Base-by-base conservation (phyloP, 2,113 vertebrate genomes). In the Pandion haliaetus region DNA sequence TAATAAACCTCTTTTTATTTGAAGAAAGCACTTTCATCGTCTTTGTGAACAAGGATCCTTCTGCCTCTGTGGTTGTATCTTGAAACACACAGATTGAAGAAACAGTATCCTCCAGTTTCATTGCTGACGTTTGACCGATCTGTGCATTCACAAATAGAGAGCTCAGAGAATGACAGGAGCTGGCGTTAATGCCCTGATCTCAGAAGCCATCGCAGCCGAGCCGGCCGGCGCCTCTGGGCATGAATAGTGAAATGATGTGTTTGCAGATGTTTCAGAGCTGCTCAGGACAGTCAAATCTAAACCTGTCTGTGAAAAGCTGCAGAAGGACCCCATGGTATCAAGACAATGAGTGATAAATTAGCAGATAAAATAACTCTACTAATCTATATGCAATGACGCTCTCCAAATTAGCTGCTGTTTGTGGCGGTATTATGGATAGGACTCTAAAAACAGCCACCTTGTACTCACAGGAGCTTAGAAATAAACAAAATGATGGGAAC, bases 1-100 rank as follows among this genome's bases (percentile, higher is more conserved):
- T 95, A 98, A 98, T 98, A 98, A 98, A 98, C 93, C 67, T 96
- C 88, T 97, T 98, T 97, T 96, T 96, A 97, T 81, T 97, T 88
- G 86, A 80, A 95, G 80, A 69, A 77, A 93, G 76, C 66, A 52
- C 86, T 61, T 97, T 90, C 78, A 86, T 93, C 10, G 81, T 93
- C 78, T 97, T 92, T 97, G 93, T 97, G 66, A 97, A 17, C 45
- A 18, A 42, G 57, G 77, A 66, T n/a, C 81, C 69, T 86, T 44
- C 3, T 44, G 5, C 45, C 80, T 47, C 71, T 24, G 29, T 17
- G 70, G 32, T 4, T 52, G 36, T 29, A 12, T 4, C 32, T 47
- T 61, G 82, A 78, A 42, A 63, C 6, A 5, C n/a, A n/a, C 3
- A 16, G 61, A 13, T 67, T 55, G 47, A 31, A 86, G 69, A 8